Evolutionary conservation across 2,113 vertebrate species (phyloP).

Genomic region (Cairina moschata): DNA sequence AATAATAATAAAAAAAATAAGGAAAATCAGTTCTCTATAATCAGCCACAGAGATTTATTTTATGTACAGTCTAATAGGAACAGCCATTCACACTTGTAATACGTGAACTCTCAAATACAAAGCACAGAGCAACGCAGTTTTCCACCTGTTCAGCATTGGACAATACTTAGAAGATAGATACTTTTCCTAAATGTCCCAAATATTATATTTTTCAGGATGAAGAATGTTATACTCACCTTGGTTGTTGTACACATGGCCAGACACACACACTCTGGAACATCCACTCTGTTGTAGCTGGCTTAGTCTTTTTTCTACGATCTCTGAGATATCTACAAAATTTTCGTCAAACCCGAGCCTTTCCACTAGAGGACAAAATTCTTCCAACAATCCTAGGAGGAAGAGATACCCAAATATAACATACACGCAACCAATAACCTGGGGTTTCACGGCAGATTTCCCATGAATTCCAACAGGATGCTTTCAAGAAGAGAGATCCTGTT

Average conservation of each 20-base stretch:
- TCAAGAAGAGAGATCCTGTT: not conserved
- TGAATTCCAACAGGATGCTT: no score
- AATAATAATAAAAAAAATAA: not conserved
- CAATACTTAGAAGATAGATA: not conserved
- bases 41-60: not conserved
- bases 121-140: not conserved
- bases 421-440: accelerated
- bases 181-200: not conserved
- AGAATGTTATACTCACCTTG: conserved; percentile 71
- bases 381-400: conserved; percentile 81
- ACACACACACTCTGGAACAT: conserved; percentile 50
- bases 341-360: conserved; percentile 93
- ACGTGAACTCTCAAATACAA: accelerated
- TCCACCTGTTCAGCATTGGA: not conserved
- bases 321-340: conserved; percentile 90
- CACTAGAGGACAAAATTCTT: conserved; percentile 86
- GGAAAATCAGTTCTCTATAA: not conserved
- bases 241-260: conserved; percentile 84
- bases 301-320: conserved; percentile 81
- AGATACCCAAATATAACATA: not conserved
- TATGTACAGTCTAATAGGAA: not conserved
- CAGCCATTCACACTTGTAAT: no score
- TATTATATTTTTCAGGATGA: not conserved
- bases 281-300: conserved; percentile 30
- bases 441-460: not conserved